phyloP scores from a whole-genome alignment of 2,888 invertebrate genomes.

The Rapana venosa region DNA sequence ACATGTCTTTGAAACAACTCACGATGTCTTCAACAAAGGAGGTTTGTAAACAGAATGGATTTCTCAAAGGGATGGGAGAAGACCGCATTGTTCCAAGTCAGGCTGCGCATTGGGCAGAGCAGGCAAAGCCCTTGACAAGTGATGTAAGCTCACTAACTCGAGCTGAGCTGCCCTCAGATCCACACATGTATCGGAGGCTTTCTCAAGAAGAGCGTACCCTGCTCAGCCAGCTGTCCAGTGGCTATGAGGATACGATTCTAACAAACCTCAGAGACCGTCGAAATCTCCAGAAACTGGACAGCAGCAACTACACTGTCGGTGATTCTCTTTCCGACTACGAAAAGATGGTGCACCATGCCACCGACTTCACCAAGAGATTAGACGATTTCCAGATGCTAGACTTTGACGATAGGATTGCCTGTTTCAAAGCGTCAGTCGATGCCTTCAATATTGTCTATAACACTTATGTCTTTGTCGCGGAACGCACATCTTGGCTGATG shows the following conservation, averaged over 20 bases:
- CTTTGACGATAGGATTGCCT: conserved; percentile 93
- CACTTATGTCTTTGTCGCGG: conserved; percentile 86
- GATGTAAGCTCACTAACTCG: conserved; percentile 50
- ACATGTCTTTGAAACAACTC: background rate
- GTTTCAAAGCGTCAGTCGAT: conserved; percentile 88
- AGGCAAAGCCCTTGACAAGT: conserved; percentile 60
- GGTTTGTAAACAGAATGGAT: background rate
- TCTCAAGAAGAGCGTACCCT: conserved; percentile 57
- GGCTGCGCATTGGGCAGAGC: conserved; percentile 57
- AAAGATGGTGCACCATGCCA: conserved; percentile 89
- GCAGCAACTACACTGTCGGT: background rate
- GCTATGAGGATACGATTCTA: conserved; percentile 64
- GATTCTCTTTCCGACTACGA: conserved; percentile 79
- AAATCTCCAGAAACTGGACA: conserved; percentile 54
- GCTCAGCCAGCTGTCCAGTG: conserved; percentile 57
- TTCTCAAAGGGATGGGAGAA: background rate
- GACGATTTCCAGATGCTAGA: conserved; percentile 93
- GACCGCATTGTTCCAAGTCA: conserved; percentile 47
- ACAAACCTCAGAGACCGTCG: conserved; percentile 46
- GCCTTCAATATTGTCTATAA: background rate
- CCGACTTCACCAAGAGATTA: conserved; percentile 82
- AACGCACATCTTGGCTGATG: conserved; percentile 91
- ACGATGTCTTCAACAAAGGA: background rate
- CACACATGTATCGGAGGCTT: conserved; percentile 58
- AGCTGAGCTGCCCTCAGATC: conserved; percentile 56